These are phyloP conservation scores for Lithosia quadra DNA, from an alignment of 2,888 invertebrate genomes.

Conservation along the genomic window DNA sequence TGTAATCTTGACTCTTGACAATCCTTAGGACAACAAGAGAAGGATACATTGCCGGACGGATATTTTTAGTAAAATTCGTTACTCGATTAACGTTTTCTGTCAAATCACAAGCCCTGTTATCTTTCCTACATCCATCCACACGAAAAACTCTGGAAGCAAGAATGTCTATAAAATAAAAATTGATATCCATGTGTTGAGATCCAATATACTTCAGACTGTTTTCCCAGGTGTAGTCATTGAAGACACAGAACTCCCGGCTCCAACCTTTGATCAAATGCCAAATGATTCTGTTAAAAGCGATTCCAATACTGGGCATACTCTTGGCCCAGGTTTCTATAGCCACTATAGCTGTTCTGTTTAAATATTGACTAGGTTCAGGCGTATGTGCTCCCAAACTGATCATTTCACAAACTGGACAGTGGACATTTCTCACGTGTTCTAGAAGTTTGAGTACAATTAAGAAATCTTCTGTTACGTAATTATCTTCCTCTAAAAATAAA, in stretches of 20 bases:
- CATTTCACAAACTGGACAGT: constrained; percentile 59
- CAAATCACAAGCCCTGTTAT: constrained; percentile 33
- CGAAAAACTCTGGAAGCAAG: constrained; percentile 59
- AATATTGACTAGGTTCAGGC: constrained; percentile 40
- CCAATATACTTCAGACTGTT: constrained; percentile 56
- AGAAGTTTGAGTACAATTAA: constrained; percentile 54
- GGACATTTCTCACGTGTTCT: constrained; percentile 25
- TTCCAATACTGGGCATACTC: constrained; percentile 45
- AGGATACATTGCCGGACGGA: constrained; percentile 49
- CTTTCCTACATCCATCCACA: constrained; percentile 46
- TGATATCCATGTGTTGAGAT: constrained; percentile 24
- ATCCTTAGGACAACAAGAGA: constrained; percentile 26
- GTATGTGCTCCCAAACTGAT: constrained; percentile 56
- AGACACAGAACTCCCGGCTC: constrained; percentile 56
- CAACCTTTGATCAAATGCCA: constrained; percentile 59
- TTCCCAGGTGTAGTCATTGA: constrained; percentile 63
- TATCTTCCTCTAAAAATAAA: constrained; percentile 56
- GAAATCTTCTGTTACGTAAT: constrained; percentile 62
- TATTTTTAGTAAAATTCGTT: constrained; percentile 36
- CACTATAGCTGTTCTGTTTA: constrained; percentile 28
- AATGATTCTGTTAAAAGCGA: constrained; percentile 59
- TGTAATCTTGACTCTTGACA: constrained; percentile 12
- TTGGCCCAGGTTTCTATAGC: constrained; percentile 53
- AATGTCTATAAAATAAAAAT: constrained; percentile 48
- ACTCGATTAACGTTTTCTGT: constrained; percentile 39